phyloP scores from a whole-genome alignment of 1,140 invertebrate species.

The Oncopodura yosiiana region DNA sequence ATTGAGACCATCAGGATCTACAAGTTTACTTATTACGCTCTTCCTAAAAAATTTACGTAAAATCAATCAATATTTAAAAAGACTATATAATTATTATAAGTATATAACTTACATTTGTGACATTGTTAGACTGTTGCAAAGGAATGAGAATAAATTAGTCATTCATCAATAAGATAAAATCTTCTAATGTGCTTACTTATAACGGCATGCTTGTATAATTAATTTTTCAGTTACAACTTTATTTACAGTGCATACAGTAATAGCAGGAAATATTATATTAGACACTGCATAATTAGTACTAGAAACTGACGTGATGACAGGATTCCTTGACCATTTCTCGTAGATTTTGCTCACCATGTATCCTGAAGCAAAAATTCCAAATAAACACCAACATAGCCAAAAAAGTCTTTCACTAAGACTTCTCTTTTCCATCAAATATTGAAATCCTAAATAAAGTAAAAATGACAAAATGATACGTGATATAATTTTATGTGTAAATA shows the following conservation, averaged over 20 bases:
- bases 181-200: constrained; percentile 25
- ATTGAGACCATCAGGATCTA: constrained; percentile 29
- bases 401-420: too few species aligned
- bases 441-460: too few species aligned
- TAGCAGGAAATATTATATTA: constrained; percentile 31
- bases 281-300: constrained; percentile 31
- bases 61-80: too few species aligned
- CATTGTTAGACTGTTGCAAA: too few species aligned
- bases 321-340: constrained; percentile 30
- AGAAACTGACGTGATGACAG: constrained; percentile 29
- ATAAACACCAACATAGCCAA: constrained; percentile 33
- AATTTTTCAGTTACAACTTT: constrained; percentile 35
- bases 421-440: too few species aligned
- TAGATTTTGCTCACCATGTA: constrained; percentile 35
- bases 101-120: too few species aligned
- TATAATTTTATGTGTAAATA: too few species aligned
- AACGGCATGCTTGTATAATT: constrained; percentile 31
- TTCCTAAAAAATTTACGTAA: too few species aligned
- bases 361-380: constrained; percentile 28
- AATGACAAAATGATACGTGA: too few species aligned
- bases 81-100: too few species aligned
- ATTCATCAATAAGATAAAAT: background rate
- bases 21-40: constrained; percentile 25
- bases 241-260: constrained; percentile 35
- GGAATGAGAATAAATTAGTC: background rate